Base-by-base conservation (phyloP, 2,888 invertebrate genomes). In the Gibbula magus region DNA sequence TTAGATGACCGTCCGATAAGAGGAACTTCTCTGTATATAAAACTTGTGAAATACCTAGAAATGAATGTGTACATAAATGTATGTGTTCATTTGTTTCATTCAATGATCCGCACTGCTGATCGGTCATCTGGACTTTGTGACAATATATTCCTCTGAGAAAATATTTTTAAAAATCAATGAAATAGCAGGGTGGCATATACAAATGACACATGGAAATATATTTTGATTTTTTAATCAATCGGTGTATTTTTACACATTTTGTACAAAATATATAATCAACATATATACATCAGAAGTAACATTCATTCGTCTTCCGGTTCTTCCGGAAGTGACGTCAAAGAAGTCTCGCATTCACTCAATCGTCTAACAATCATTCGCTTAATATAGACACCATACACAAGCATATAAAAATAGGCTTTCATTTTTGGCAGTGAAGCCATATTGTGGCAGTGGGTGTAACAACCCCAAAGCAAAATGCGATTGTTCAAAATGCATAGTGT, bases 211-310 rank as follows among this genome's bases (percentile, higher is more conserved):
- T 8, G 16, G 10, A 70, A 25, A 70, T 70, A 70, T 35, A 35
- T 70, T 70, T 70, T 39, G 70, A 70, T 32, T 70, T 70, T 70
- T 70, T 70, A 70, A 70, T 70, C 70, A 70, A 32, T 35, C 20
- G 29, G 32, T 32, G 29, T 35, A 70, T 35, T 32, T 70, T 70
- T 70, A 70, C 39, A 70, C 70, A 1, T 70, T 70, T 70, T 70
- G 70, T 70, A 70, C 70, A 70, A 70, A 70, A 70, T 70, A 70
- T 70, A 70, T 70, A 70, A 32, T 39, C 32, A 70, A 70, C 70
- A 70, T 70, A 70, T 70, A 39, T 70, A 70, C 70, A 70, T 5
- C 29, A n/a, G 35, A 70, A 20, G 18, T 32, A 70, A 70, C 70
- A 20, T 70, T 35, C 39, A 70, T 70, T 70, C 70, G 18, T 32